A percentile compares a stretch with the other conserved stretches of the same genome.
Conservation (phyloP, 2,888 invertebrate genomes). For the Dryomyza anilis region DNA sequence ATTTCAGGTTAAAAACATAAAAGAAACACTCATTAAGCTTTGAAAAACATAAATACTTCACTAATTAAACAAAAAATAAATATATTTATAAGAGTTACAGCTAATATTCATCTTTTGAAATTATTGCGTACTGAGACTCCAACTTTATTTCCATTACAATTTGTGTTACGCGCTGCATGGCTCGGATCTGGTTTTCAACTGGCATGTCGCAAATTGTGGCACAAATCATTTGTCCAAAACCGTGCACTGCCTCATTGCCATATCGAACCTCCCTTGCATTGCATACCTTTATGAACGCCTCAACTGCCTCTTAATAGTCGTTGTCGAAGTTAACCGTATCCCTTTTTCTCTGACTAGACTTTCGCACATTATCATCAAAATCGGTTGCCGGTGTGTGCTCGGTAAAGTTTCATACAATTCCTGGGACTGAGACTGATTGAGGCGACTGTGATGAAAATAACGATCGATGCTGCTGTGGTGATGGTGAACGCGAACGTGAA, state of each 20-base stretch:
- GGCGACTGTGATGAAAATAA: neutral
- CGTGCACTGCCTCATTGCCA: constrained; percentile 24
- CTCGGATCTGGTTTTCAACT: constrained; percentile 18
- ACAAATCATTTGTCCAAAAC: constrained; percentile 29
- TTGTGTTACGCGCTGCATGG: constrained; percentile 29
- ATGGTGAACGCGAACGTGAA: neutral
- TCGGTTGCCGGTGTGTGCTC: no score
- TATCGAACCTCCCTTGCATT: neutral
- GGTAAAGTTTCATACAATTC: neutral
- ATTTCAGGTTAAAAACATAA: no score
- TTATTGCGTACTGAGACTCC: constrained; percentile 3
- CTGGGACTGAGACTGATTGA: neutral
- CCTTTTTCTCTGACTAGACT: no score
- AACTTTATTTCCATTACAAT: constrained; percentile 28
- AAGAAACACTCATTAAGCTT: no score
- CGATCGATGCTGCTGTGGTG: neutral
- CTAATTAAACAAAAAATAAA: no score
- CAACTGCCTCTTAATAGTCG: neutral
- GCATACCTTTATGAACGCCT: constrained; percentile 21
- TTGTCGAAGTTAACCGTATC: neutral
- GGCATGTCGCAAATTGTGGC: constrained; percentile 26
- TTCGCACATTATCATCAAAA: no score
- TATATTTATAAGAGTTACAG: neutral
- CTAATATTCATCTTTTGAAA: neutral
- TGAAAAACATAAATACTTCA: no score